Percentiles rank a stretch among this genome's conserved stretches.
These are phyloP conservation scores for Elaeidobius kamerunicus DNA, from an alignment of 2,888 invertebrate species.

Conservation along the genomic window DNA sequence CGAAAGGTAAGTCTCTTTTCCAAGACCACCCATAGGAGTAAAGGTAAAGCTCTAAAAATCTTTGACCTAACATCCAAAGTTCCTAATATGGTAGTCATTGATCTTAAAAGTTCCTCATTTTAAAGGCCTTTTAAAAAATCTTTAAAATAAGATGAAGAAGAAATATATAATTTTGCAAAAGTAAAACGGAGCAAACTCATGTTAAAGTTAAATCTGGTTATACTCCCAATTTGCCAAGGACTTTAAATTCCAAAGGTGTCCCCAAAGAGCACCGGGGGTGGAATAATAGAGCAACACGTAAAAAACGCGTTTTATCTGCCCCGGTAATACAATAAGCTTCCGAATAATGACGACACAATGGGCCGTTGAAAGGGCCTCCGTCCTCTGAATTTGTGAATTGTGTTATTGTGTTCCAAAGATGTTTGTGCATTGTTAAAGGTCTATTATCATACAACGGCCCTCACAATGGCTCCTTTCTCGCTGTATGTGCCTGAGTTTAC, in stretches of 20 bases:
- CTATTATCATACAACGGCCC: conserved; percentile 42
- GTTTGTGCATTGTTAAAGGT: conserved; percentile 39
- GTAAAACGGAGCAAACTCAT: not conserved
- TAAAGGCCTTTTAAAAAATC: too few species aligned
- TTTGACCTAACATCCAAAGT: too few species aligned
- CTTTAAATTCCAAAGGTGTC: conserved; percentile 21
- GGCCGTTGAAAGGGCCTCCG: conserved; percentile 34
- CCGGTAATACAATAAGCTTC: conserved; percentile 47
- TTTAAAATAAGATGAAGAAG: too few species aligned
- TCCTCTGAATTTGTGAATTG: conserved; percentile 34
- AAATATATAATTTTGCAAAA: too few species aligned
- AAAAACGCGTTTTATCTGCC: conserved; percentile 44
- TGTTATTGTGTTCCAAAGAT: conserved; percentile 38
- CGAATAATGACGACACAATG: conserved; percentile 45
- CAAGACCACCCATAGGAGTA: too few species aligned
- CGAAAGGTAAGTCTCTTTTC: too few species aligned
- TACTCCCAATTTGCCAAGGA: not conserved
- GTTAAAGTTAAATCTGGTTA: not conserved
- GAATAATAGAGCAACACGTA: conserved; percentile 40
- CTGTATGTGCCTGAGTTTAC: conserved; percentile 41
- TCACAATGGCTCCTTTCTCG: conserved; percentile 36
- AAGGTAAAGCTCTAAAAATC: too few species aligned
- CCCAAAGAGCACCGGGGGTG: conserved; percentile 30
- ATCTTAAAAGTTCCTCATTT: too few species aligned
- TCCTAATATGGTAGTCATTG: too few species aligned